Conservation (phyloP, 1,140 invertebrate species). For the Zeugodacus cucurbitae region DNA sequence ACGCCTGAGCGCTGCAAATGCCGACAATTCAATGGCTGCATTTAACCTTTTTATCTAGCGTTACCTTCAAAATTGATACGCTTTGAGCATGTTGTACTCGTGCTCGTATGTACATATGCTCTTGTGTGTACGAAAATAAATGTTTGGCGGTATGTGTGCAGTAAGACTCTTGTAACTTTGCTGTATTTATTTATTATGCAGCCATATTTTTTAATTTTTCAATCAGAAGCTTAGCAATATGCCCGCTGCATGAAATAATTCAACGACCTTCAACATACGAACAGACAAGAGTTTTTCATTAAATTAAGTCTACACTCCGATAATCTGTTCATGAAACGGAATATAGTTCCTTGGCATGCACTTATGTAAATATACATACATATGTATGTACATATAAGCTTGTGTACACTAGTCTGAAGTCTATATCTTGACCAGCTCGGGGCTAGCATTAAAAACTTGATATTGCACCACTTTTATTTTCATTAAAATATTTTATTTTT, state of each 20-base stretch:
- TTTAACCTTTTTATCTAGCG: not conserved
- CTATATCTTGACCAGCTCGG: not conserved
- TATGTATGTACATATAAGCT: not conserved
- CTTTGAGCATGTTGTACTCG: not conserved
- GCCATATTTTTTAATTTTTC: not conserved
- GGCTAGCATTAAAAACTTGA: not conserved
- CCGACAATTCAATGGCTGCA: slow-evolving; percentile 2
- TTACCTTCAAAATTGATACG: not conserved
- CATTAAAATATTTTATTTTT: not conserved
- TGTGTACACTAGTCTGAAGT: not conserved
- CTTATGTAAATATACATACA: not conserved
- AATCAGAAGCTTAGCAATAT: not conserved
- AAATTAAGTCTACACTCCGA: no score
- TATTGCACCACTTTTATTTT: not conserved
- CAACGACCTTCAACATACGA: not conserved
- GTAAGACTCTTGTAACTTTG: not conserved
- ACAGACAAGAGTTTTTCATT: not conserved
- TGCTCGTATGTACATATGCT: not conserved
- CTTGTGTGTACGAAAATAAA: not conserved
- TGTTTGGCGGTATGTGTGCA: no score
- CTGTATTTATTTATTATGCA: not conserved
- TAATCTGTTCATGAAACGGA: not conserved
- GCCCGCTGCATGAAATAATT: not conserved
- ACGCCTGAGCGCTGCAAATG: not conserved
- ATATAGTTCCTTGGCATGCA: not conserved